phyloP scores from a whole-genome alignment of 2,888 invertebrate genomes.

The Melolontha melolontha region DNA sequence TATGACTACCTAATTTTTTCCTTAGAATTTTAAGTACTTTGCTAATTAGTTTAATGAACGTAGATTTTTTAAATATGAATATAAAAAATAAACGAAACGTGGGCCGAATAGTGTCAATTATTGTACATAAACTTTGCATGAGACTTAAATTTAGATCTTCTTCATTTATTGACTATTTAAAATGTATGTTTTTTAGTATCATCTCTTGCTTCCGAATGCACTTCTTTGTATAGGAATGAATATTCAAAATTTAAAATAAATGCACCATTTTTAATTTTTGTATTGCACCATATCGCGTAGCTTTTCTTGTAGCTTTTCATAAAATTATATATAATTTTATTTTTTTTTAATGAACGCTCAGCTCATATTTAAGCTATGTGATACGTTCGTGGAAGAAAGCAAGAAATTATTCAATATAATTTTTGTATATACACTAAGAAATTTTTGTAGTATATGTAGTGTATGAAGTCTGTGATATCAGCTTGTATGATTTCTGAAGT shows the following conservation, averaged over 20 bases:
- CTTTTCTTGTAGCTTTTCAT: too few species aligned
- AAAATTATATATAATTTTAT: too few species aligned
- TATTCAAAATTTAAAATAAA: conserved; percentile 45
- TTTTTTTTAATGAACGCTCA: conserved; percentile 54
- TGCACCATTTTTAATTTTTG: conserved; percentile 44
- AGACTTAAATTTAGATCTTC: conserved; percentile 50
- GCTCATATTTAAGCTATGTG: conserved; percentile 63
- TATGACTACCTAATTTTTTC: conserved; percentile 1
- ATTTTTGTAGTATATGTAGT: conserved; percentile 53
- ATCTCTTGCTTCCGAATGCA: conserved; percentile 43
- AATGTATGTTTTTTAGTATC: conserved; percentile 26
- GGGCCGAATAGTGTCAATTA: conserved; percentile 66
- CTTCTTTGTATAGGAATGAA: conserved; percentile 45
- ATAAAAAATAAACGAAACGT: conserved; percentile 48
- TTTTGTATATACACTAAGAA: conserved; percentile 10
- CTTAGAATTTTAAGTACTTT: conserved; percentile 14
- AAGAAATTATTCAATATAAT: neutral
- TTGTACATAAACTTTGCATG: conserved; percentile 58
- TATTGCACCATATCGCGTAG: neutral
- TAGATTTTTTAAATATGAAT: neutral
- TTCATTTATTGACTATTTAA: conserved; percentile 38
- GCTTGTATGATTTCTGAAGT: conserved; percentile 46
- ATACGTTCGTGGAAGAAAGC: conserved; percentile 49
- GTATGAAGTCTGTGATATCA: conserved; percentile 61
- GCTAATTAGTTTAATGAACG: conserved; percentile 45